Evolutionary conservation across 2,113 vertebrate species (phyloP).

Genomic region (Cervus canadensis): DNA sequence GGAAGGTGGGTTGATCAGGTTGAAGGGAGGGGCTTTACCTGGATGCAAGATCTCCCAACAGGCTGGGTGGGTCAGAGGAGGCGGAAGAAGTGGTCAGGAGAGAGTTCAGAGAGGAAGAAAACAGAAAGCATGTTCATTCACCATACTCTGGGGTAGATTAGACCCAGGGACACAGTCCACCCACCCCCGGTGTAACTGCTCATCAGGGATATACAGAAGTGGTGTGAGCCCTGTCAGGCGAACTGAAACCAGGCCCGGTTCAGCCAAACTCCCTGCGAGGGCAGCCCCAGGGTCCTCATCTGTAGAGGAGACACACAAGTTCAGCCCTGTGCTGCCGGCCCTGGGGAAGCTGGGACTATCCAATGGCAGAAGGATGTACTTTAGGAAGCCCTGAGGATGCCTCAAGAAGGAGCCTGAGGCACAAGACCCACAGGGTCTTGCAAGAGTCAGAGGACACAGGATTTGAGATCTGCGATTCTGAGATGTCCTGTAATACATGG

Average conservation of each 20-base stretch:
- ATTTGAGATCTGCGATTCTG: background rate
- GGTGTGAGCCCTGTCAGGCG: background rate
- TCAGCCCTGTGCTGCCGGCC: background rate
- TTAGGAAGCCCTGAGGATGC: background rate
- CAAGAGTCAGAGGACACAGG: background rate
- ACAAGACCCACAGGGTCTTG: background rate
- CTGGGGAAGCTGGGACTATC: background rate
- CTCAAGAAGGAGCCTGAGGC: background rate
- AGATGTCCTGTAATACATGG: background rate
- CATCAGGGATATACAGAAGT: background rate
- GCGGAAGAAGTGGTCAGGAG: constrained; percentile 70
- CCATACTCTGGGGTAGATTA: background rate
- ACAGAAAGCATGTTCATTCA: constrained; percentile 58
- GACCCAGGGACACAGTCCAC: background rate
- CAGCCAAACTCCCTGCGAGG: background rate
- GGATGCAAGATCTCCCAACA: constrained; percentile 94
- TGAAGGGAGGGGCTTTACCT: constrained; percentile 84
- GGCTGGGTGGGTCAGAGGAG: constrained; percentile 79
- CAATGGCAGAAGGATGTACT: background rate
- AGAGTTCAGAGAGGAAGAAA: constrained; percentile 53
- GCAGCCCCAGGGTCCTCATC: background rate
- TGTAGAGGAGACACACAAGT: background rate
- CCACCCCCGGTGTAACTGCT: background rate
- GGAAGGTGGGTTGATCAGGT: background rate
- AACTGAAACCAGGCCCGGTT: background rate